Evolutionary conservation across 1,140 invertebrate genomes (phyloP).

Genomic region (Helicoverpa armigera): DNA sequence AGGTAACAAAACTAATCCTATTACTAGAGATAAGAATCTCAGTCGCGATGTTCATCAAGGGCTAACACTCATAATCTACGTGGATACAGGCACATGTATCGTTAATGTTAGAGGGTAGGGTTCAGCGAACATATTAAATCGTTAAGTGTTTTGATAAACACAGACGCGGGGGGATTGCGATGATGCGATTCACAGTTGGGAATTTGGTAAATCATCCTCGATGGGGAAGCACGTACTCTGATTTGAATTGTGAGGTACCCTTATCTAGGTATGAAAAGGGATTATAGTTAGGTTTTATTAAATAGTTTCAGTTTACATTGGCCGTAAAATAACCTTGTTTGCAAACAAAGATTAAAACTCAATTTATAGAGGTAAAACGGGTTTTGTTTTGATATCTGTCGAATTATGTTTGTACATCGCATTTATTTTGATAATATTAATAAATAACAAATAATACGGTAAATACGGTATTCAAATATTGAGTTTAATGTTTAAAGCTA

Average conservation of each 20-base stretch:
- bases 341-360: constrained; percentile 17
- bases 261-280: constrained; percentile 50
- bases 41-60: constrained; percentile 50
- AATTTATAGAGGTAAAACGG: constrained; percentile 24
- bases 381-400: not conserved
- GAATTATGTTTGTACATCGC: not conserved
- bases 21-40: constrained; percentile 45
- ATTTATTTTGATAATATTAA: not conserved
- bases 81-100: constrained; percentile 65
- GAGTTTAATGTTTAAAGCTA: not conserved
- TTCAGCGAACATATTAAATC: constrained; percentile 82
- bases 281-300: constrained; percentile 36
- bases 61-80: constrained; percentile 64
- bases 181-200: constrained; percentile 73
- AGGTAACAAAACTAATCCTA: constrained; percentile 45
- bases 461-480: not conserved
- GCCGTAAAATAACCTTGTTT: constrained; percentile 22
- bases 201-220: constrained; percentile 78
- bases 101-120: constrained; percentile 65
- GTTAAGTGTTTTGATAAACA: constrained; percentile 85
- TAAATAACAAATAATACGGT: not conserved
- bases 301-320: constrained; percentile 44
- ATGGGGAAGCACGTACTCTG: constrained; percentile 66
- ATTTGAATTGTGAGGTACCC: constrained; percentile 60
- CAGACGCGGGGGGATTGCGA: constrained; percentile 74